These are phyloP conservation scores for Dolomedes plantarius DNA, from an alignment of 2,888 invertebrate genomes.

Conservation along the genomic window DNA sequence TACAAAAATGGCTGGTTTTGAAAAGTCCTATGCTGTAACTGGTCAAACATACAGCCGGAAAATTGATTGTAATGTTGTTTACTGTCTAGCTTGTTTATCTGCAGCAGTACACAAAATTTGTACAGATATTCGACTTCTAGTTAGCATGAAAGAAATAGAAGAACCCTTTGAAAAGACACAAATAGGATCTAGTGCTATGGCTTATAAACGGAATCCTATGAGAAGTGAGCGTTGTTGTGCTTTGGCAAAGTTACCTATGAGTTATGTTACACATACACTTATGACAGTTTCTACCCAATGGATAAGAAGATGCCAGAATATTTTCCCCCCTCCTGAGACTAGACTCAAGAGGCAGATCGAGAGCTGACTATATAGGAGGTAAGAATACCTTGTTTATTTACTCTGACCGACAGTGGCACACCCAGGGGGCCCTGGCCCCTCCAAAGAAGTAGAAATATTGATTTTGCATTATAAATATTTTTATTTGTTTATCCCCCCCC, in stretches of 20 bases:
- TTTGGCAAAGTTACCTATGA: constrained; percentile 92
- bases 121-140: constrained; percentile 91
- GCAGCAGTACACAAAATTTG: constrained; percentile 91
- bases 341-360: too few relatives aligned
- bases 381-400: too few relatives aligned
- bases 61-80: constrained; percentile 90
- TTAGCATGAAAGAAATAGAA: constrained; percentile 95
- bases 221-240: constrained; percentile 95
- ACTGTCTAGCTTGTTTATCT: constrained; percentile 87
- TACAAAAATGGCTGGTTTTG: constrained; percentile 91
- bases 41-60: constrained; percentile 98
- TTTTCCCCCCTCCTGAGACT: too few relatives aligned
- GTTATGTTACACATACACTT: constrained; percentile 86
- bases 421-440: too few relatives aligned
- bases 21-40: constrained; percentile 88
- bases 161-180: constrained; percentile 98
- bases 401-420: too few relatives aligned
- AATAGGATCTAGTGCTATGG: constrained; percentile 99
- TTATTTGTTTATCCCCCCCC: too few relatives aligned
- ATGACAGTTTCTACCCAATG: constrained; percentile 95
- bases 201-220: constrained; percentile 99
- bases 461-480: too few relatives aligned
- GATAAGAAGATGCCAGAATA: too few relatives aligned
- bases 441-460: too few relatives aligned
- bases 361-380: too few relatives aligned